A percentile compares a stretch with the other conserved stretches of the same genome.
phyloP scores from a whole-genome alignment of 2,113 vertebrate species.

The Tragelaphus buxtoni region DNA sequence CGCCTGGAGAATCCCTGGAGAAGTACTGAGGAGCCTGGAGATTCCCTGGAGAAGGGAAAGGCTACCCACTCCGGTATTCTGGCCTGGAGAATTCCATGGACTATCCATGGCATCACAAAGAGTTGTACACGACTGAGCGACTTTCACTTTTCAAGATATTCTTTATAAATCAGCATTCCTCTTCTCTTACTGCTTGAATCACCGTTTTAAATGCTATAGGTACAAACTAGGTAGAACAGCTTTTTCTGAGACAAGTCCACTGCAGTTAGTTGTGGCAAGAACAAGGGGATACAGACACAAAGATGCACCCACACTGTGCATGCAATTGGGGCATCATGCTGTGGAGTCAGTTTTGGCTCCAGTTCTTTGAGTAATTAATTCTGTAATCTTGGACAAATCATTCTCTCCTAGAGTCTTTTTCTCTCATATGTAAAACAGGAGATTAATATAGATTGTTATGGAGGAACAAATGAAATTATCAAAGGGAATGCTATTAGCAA shows the following conservation, averaged over 20 bases:
- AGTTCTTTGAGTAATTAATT: neutral
- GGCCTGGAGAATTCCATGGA: neutral
- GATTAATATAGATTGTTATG: neutral
- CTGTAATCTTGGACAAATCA: neutral
- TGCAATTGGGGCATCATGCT: neutral
- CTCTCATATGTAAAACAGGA: neutral
- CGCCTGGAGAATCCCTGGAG: neutral
- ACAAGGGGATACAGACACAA: neutral
- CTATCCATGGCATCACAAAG: neutral
- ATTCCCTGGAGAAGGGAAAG: neutral
- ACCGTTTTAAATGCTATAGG: neutral
- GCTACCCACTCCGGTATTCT: neutral
- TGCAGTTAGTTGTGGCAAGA: neutral
- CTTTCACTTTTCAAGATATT: neutral
- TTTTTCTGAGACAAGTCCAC: neutral
- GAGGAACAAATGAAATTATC: neutral
- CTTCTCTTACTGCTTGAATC: neutral
- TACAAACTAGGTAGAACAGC: neutral
- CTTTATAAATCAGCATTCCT: neutral
- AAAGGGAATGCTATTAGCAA: neutral
- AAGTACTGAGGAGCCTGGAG: neutral
- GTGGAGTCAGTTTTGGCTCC: neutral
- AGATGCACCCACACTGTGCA: neutral
- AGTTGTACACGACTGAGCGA: fast-evolving
- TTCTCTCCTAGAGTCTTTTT: neutral